Evolutionary conservation across 2,113 vertebrate genomes (phyloP).

Genomic region (Gasterosteus aculeatus): DNA sequence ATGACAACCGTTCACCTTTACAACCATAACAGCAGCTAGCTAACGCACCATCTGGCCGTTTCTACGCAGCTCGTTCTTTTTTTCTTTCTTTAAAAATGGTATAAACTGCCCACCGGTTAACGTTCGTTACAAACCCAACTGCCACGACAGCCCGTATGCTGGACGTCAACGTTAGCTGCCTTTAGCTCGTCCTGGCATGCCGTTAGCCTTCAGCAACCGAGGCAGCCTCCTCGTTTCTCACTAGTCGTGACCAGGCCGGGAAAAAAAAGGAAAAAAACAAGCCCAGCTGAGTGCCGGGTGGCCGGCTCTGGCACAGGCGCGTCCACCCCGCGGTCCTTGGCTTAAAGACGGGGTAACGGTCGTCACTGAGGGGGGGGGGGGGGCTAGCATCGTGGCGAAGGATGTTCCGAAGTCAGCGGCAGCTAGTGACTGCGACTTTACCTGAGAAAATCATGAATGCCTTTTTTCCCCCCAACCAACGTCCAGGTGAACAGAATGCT

Average conservation of each 20-base stretch:
- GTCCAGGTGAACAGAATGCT: conserved; percentile 31
- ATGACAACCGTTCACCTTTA: not conserved
- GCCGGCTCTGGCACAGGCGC: conserved; percentile 11
- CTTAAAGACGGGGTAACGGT: not conserved
- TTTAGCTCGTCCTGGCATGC: conserved; percentile 49
- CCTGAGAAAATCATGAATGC: conserved; percentile 6
- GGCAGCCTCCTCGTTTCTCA: conserved; percentile 36
- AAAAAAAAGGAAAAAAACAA: too few species aligned
- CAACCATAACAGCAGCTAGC: not conserved
- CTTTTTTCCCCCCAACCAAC: not conserved
- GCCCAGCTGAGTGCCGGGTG: conserved; percentile 6
- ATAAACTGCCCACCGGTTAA: conserved; percentile 28
- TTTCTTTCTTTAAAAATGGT: conserved; percentile 18
- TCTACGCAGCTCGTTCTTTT: conserved; percentile 16
- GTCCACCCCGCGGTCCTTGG: conserved; percentile 6
- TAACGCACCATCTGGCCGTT: not conserved
- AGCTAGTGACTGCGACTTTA: conserved; percentile 40
- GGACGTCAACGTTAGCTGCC: conserved; percentile 45
- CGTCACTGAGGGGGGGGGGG: not conserved
- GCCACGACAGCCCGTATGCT: conserved; percentile 61
- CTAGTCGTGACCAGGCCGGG: conserved; percentile 69
- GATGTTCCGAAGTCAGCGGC: conserved; percentile 61
- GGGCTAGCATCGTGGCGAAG: not conserved
- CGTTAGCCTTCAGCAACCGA: conserved; percentile 38
- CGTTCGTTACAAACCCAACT: not conserved